Conservation (phyloP, 64 coral and sea anemone species). For the Actinia equina region DNA sequence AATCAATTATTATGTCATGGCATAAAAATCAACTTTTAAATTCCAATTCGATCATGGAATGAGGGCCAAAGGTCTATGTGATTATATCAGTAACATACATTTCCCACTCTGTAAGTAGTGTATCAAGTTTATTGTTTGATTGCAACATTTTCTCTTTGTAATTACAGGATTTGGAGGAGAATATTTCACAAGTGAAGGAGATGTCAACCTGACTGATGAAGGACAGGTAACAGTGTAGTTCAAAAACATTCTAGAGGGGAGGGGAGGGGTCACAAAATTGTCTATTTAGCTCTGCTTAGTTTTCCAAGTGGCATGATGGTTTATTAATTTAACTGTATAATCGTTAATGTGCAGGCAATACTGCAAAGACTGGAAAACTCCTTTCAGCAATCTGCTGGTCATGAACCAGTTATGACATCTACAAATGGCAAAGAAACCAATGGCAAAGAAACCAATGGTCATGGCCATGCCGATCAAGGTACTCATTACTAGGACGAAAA, state of each 20-base stretch:
- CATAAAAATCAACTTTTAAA: too few relatives aligned
- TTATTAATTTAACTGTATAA: background rate
- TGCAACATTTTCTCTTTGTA: background rate
- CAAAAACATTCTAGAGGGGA: too few relatives aligned
- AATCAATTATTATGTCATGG: too few relatives aligned
- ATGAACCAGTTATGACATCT: slow-evolving; percentile 53
- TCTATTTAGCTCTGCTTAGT: background rate
- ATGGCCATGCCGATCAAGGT: background rate
- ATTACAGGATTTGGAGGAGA: slow-evolving; percentile 39
- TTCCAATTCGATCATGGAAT: too few relatives aligned
- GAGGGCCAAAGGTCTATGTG: too few relatives aligned
- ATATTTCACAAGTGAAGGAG: slow-evolving; percentile 74
- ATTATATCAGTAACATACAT: too few relatives aligned
- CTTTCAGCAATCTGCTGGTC: slow-evolving; percentile 65
- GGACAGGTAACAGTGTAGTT: slow-evolving; percentile 57
- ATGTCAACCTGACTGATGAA: slow-evolving; percentile 74
- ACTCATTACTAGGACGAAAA: background rate
- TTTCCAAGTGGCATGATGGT: background rate
- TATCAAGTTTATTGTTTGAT: too few relatives aligned
- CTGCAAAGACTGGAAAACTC: slow-evolving; percentile 71
- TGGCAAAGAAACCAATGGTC: slow-evolving; percentile 56
- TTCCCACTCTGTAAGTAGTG: too few relatives aligned
- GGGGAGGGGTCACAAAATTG: too few relatives aligned
- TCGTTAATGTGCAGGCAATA: slow-evolving; percentile 61
- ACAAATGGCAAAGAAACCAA: slow-evolving; percentile 40